Evolutionary conservation across 2,113 vertebrate species (phyloP).

Genomic region (Phocoena sinus): DNA sequence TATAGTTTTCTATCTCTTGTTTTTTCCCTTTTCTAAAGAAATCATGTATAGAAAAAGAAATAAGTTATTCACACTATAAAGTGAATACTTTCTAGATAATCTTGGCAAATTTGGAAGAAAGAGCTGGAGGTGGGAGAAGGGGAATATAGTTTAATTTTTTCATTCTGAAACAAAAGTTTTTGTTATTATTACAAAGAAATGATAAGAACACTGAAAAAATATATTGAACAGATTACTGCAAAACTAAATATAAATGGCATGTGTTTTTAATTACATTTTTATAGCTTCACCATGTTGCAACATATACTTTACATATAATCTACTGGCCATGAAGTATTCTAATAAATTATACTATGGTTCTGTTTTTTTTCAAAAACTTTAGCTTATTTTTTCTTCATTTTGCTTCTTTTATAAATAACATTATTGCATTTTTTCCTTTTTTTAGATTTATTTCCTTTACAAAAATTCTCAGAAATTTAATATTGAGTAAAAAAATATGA

Average conservation of each 20-base stretch:
- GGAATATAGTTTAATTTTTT: not conserved
- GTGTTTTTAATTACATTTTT: not conserved
- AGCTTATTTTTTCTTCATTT: not conserved
- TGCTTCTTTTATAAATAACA: not conserved
- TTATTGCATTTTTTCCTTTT: not conserved
- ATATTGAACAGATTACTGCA: not conserved
- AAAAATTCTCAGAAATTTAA: not conserved
- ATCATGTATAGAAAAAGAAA: not conserved
- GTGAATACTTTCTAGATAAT: not conserved
- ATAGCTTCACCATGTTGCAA: not conserved
- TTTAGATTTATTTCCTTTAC: not conserved
- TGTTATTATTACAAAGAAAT: not conserved
- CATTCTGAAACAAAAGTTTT: not conserved
- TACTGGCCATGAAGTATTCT: not conserved
- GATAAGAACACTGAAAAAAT: not conserved
- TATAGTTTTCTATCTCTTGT: not conserved
- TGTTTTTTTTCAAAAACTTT: not conserved
- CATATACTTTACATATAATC: not conserved
- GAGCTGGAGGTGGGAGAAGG: not conserved
- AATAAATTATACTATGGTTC: not conserved
- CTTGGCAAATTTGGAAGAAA: not conserved
- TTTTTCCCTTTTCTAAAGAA: not conserved
- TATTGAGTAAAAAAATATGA: not conserved
- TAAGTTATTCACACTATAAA: not conserved
- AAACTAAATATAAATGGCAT: not conserved